These are phyloP conservation scores for Electrophaes corylata DNA, from an alignment of 2,888 invertebrate genomes.

Conservation along the genomic window DNA sequence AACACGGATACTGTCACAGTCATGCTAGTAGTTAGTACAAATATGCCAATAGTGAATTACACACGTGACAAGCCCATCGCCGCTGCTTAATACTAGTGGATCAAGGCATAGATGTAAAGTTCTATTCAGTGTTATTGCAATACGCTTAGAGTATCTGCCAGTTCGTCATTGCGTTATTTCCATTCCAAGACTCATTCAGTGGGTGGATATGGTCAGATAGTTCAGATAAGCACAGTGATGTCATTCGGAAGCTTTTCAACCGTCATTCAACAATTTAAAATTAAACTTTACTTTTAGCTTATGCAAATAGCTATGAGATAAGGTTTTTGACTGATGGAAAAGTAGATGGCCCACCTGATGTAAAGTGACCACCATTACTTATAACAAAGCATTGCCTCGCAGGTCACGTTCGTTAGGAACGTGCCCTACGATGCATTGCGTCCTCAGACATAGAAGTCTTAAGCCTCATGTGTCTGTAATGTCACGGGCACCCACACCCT, in stretches of 20 bases:
- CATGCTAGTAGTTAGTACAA: neutral
- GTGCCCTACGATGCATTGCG: too few relatives aligned
- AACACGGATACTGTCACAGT: neutral
- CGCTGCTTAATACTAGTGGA: too few relatives aligned
- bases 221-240: conserved; percentile 13
- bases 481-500: too few relatives aligned
- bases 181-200: conserved; percentile 18
- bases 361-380: too few relatives aligned
- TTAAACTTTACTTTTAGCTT: neutral
- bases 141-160: neutral
- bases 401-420: too few relatives aligned
- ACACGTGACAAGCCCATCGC: too few relatives aligned
- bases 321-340: neutral
- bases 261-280: neutral
- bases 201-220: conserved; percentile 22
- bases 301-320: too few relatives aligned
- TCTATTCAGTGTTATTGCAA: neutral
- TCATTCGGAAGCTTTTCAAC: conserved; percentile 8
- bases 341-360: too few relatives aligned
- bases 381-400: too few relatives aligned
- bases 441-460: too few relatives aligned
- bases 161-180: conserved; percentile 20
- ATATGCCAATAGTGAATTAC: too few relatives aligned
- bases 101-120: neutral
- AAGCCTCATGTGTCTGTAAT: too few relatives aligned